Conservation (phyloP, 2,888 invertebrate genomes). For the Epistrophella euchroma region DNA sequence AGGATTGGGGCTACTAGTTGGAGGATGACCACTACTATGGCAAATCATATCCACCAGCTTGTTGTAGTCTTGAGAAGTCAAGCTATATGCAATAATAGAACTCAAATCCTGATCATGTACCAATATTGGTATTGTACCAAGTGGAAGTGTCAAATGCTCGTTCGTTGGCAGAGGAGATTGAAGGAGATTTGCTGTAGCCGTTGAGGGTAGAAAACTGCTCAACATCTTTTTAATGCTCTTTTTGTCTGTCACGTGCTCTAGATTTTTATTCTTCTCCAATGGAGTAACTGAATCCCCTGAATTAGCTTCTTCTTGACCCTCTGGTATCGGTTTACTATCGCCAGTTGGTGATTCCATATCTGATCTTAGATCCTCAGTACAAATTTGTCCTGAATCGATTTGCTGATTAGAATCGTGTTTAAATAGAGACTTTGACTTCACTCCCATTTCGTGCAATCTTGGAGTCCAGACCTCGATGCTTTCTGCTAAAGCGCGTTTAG, state of each 20-base stretch:
- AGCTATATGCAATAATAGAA: conserved; percentile 93
- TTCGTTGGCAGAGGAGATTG: conserved; percentile 87
- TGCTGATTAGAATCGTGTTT: conserved; percentile 78
- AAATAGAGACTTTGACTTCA: conserved; percentile 80
- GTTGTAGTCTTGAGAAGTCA: conserved; percentile 90
- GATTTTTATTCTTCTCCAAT: conserved; percentile 52
- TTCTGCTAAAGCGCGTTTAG: conserved; percentile 89
- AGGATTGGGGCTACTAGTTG: conserved; percentile 80
- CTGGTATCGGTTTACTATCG: conserved; percentile 39
- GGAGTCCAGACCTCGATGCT: conserved; percentile 89
- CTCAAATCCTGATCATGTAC: conserved; percentile 93
- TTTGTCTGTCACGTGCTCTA: conserved; percentile 83
- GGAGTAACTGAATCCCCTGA: conserved; percentile 72
- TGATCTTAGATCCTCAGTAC: conserved; percentile 84
- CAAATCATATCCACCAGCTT: conserved; percentile 85
- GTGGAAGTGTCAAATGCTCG: conserved; percentile 89
- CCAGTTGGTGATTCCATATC: conserved; percentile 81
- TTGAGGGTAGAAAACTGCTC: conserved; percentile 87
- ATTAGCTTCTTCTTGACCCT: conserved; percentile 54
- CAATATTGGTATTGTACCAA: conserved; percentile 87
- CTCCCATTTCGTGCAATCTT: conserved; percentile 83
- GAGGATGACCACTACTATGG: conserved; percentile 14
- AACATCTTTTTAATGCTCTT: conserved; percentile 88
- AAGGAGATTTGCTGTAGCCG: conserved; percentile 83
- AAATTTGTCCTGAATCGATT: conserved; percentile 81